Conservation (phyloP, 2,888 invertebrate genomes). For the Mamestra brassicae region DNA sequence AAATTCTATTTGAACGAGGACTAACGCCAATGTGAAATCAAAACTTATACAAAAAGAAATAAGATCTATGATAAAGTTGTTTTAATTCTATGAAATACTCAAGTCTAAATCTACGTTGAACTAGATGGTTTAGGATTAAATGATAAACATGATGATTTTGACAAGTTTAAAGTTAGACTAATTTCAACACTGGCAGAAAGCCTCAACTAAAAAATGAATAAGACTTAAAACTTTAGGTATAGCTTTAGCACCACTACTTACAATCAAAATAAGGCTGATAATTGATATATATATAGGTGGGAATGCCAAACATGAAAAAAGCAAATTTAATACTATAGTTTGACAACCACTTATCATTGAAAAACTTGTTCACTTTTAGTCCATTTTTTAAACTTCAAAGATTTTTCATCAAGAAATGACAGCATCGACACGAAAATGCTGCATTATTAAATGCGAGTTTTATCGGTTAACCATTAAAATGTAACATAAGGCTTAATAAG, state of each 20-base stretch:
- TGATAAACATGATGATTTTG: constrained; percentile 19
- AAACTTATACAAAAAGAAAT: not conserved
- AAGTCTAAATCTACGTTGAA: constrained; percentile 31
- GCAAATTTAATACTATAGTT: constrained; percentile 56
- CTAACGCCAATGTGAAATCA: constrained; percentile 44
- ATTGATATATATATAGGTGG: constrained; percentile 71
- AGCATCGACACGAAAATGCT: constrained; percentile 56
- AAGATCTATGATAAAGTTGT: not conserved
- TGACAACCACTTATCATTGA: constrained; percentile 42
- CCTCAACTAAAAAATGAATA: constrained; percentile 41
- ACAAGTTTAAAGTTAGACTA: not conserved
- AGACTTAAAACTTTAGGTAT: constrained; percentile 58
- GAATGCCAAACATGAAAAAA: constrained; percentile 67
- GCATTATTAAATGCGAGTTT: constrained; percentile 24
- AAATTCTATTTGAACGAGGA: constrained; percentile 43
- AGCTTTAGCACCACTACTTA: constrained; percentile 74
- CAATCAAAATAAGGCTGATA: constrained; percentile 64
- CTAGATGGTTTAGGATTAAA: constrained; percentile 46
- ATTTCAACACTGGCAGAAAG: constrained; percentile 49
- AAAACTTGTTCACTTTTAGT: constrained; percentile 27
- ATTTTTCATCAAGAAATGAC: constrained; percentile 8
- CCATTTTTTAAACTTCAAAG: not conserved
- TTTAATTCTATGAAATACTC: constrained; percentile 2
- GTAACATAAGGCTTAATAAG: not conserved
- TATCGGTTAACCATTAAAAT: not conserved